Percentiles rank a stretch among this genome's conserved stretches.
phyloP scores from a whole-genome alignment of 2,113 vertebrate species.

The Octodon degus region DNA sequence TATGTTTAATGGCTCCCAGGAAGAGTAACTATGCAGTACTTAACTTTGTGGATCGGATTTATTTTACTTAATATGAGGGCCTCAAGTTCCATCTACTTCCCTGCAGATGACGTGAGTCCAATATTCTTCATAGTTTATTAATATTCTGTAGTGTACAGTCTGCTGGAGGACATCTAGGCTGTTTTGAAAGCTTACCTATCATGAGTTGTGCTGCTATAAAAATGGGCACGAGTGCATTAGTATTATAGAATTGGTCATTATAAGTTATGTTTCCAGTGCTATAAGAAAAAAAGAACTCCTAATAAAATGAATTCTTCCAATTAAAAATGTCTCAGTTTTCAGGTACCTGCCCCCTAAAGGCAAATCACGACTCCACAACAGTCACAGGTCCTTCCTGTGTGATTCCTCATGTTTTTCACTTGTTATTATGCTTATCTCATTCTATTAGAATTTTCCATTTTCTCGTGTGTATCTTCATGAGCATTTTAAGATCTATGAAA shows the following conservation, averaged over 20 bases:
- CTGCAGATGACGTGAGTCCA: neutral
- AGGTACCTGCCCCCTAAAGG: neutral
- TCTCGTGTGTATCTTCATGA: neutral
- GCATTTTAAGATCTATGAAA: neutral
- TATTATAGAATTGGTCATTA: neutral
- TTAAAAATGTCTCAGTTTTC: neutral
- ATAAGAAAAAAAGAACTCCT: neutral
- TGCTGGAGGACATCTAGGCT: neutral
- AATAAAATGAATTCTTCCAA: neutral
- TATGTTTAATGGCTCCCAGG: neutral
- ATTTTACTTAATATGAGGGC: neutral
- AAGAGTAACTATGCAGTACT: neutral
- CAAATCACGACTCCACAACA: neutral
- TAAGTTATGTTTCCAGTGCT: neutral
- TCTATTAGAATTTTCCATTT: neutral
- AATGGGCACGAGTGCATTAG: neutral
- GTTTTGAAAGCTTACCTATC: neutral
- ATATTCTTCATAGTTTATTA: neutral
- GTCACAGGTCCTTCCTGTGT: rapidly evolving
- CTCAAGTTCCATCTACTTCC: neutral
- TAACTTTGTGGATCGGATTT: neutral
- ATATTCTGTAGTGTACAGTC: neutral
- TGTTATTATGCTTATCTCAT: neutral
- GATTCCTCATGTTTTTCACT: neutral
- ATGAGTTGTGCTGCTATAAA: neutral